Conservation (phyloP, 2,888 invertebrate genomes). For the Tiliacea aurago region DNA sequence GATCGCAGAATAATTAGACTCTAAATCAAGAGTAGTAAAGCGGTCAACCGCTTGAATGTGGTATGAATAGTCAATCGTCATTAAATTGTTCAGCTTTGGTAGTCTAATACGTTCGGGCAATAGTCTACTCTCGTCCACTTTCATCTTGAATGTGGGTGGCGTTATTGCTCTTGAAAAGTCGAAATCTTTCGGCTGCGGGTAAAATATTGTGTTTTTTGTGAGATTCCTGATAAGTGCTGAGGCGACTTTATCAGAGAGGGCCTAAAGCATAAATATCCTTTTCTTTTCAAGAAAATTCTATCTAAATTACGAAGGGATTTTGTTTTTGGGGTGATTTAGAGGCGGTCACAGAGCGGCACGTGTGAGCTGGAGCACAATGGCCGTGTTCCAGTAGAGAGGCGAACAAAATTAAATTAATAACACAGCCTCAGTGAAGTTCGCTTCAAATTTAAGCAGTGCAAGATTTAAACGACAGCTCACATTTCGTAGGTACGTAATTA, state of each 20-base stretch:
- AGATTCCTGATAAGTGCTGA: slow-evolving; percentile 62
- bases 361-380: slow-evolving; percentile 63
- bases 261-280: slow-evolving; percentile 64
- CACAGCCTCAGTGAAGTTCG: slow-evolving; percentile 81
- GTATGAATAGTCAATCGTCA: slow-evolving; percentile 90
- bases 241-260: slow-evolving; percentile 60
- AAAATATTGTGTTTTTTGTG: slow-evolving; percentile 60
- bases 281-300: slow-evolving; percentile 60
- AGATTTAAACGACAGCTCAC: slow-evolving; percentile 89
- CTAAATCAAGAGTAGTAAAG: slow-evolving; percentile 89
- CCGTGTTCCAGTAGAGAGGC: slow-evolving; percentile 67
- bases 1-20: slow-evolving; percentile 89
- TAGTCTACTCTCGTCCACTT: slow-evolving; percentile 66
- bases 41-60: slow-evolving; percentile 88
- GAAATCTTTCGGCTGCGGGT: slow-evolving; percentile 58
- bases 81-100: slow-evolving; percentile 90
- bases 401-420: slow-evolving; percentile 85
- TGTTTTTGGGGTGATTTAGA: slow-evolving; percentile 61
- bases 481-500: slow-evolving; percentile 88
- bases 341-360: slow-evolving; percentile 52
- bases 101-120: slow-evolving; percentile 84
- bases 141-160: slow-evolving; percentile 57
- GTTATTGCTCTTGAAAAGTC: slow-evolving; percentile 61
- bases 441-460: slow-evolving; percentile 88
- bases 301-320: slow-evolving; percentile 58